Conservation (phyloP, 1,140 invertebrate genomes). For the Drosophila santomea region DNA sequence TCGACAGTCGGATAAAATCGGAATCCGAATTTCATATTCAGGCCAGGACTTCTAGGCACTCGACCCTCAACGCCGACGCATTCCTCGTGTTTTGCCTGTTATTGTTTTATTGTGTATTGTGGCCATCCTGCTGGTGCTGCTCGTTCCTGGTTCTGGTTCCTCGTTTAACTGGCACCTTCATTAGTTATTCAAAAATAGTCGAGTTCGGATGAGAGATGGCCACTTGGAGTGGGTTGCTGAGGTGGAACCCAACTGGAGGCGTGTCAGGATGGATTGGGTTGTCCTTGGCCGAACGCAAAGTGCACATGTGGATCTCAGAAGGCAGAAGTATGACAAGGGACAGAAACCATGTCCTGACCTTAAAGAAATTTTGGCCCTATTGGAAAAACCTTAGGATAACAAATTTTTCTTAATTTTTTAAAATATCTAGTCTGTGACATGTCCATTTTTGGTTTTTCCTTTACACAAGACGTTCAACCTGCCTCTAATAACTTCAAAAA, state of each 20-base stretch:
- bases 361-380: conserved; percentile 6
- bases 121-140: conserved; percentile 31
- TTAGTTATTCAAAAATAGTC: conserved; percentile 81
- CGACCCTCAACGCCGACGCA: conserved; percentile 22
- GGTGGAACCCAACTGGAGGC: conserved; percentile 65
- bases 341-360: conserved; percentile 22
- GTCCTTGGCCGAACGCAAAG: conserved; percentile 33
- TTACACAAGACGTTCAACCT: neutral
- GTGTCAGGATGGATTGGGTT: conserved; percentile 63
- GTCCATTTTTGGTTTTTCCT: neutral
- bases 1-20: conserved; percentile 76
- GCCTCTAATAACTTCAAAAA: neutral
- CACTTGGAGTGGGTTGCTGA: neutral
- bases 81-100: conserved; percentile 41
- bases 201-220: conserved; percentile 28
- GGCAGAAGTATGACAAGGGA: neutral
- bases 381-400: too few relatives aligned
- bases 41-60: conserved; percentile 54
- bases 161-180: conserved; percentile 75
- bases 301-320: conserved; percentile 56
- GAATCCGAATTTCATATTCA: conserved; percentile 81
- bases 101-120: conserved; percentile 69
- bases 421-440: neutral
- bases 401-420: neutral
- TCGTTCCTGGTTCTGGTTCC: conserved; percentile 19